Evolutionary conservation across 2,797 vertebrate species (phyloP), one percentile per base, ranked within the genome.

Genomic region (Coendou prehensilis): DNA sequence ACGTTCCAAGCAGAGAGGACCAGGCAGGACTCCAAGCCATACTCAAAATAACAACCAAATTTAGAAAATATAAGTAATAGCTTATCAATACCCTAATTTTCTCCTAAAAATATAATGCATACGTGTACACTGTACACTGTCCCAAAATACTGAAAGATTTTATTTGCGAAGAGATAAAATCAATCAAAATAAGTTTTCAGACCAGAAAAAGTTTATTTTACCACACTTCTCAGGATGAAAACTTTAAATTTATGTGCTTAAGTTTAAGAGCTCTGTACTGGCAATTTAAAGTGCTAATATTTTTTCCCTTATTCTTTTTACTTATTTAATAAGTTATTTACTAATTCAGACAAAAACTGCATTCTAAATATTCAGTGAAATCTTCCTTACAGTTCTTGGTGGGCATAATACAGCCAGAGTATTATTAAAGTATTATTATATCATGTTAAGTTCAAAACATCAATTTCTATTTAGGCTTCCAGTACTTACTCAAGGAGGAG

Each of bases 401-500:
- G 20, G 52, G 6, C 84, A 5, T 92, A 63, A 79, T 26, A 69
- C 8, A 83, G 81, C 56, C 52, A 54, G 9, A 89, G 26, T 57
- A 71, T 47, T 56, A 84, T 64, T 78, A 78, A 59, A 67, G 56
- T 28, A 50, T 6, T 73, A 71, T 50, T 76, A 92, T 22, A 47
- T 37, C 20, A 54, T 1, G 13, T n/a, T 87, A 50, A 86, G 13
- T 67, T 89, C 84, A 81, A 57, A 95, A 73, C 23, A n/a, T 78
- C 8, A 37, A 57, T 22, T 57, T 57, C 11, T 57, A 57, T 20
- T 85, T 95, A 64, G 95, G 87, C 71, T 92, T 78, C 11, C 45
- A 82, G 82, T 98, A 99, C 99, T 99, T 99, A 99, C 99, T 99
- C 98, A 99, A 98, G 98, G 99, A 99, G 98, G 99, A 98, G 98